Conservation (phyloP, 2,113 vertebrate species). For the pig (Sus scrofa) region DNA sequence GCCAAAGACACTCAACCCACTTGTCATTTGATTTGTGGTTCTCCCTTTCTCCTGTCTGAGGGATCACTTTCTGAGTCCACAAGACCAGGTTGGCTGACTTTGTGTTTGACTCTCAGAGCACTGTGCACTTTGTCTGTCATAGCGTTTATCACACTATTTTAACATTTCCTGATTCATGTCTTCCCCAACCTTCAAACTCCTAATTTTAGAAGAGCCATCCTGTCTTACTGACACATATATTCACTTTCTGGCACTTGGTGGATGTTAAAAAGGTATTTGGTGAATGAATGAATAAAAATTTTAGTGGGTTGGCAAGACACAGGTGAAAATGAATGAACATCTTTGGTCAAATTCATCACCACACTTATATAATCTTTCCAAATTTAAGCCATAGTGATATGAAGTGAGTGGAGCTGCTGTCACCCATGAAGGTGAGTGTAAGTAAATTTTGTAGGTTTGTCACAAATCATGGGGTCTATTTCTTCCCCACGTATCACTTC, state of each 20-base stretch:
- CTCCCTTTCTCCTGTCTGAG: background rate
- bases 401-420: background rate
- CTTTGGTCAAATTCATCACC: background rate
- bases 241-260: background rate
- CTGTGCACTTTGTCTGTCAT: background rate
- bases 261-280: conserved; percentile 38
- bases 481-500: background rate
- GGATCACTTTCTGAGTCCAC: background rate
- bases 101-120: background rate
- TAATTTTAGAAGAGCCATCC: background rate
- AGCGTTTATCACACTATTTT: background rate
- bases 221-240: background rate
- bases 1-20: background rate
- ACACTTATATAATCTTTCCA: conserved; percentile 11
- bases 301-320: background rate
- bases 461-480: background rate
- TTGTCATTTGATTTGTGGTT: background rate
- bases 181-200: background rate
- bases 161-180: background rate
- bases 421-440: background rate
- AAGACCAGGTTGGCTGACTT: background rate
- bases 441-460: background rate
- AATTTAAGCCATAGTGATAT: background rate
- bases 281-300: background rate
- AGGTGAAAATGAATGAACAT: background rate